phyloP scores from a whole-genome alignment of 2,888 invertebrate genomes.

The Campoplex capitator region DNA sequence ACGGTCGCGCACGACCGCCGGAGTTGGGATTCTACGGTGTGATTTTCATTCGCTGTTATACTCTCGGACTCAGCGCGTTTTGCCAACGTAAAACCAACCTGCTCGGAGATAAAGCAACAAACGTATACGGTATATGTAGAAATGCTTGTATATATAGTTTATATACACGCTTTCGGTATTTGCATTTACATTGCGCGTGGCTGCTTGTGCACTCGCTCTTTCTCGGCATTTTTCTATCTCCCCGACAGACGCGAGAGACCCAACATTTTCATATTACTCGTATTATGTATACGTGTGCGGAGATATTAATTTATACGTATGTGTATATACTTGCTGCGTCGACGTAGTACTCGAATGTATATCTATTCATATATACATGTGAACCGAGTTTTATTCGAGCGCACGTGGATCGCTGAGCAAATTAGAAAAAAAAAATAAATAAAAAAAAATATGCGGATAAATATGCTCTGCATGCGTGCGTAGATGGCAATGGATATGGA shows the following conservation, averaged over 20 bases:
- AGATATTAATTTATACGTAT: not conserved
- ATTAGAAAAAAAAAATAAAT: slow-evolving; percentile 45
- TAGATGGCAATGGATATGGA: not conserved
- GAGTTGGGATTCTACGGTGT: slow-evolving; percentile 15
- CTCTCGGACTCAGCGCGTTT: slow-evolving; percentile 34
- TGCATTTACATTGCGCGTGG: slow-evolving; percentile 68
- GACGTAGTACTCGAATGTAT: not conserved
- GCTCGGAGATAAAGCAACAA: slow-evolving; percentile 29
- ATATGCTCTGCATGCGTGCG: not conserved
- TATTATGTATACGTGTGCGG: not conserved
- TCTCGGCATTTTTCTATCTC: slow-evolving; percentile 23
- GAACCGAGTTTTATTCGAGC: not conserved
- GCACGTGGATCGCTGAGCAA: slow-evolving; percentile 49
- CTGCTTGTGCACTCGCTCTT: not conserved
- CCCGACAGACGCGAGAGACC: not conserved
- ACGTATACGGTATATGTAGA: not conserved
- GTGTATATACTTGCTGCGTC: not conserved
- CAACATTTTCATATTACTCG: not conserved
- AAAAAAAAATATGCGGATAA: slow-evolving; percentile 2
- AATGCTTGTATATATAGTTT: slow-evolving; percentile 11
- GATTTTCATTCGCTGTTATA: slow-evolving; percentile 47
- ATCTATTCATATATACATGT: not conserved
- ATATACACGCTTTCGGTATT: slow-evolving; percentile 62
- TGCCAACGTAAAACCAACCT: slow-evolving; percentile 23
- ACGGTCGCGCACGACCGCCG: slow-evolving; percentile 52